Evolutionary conservation across 2,113 vertebrate species (phyloP), one percentile per base, ranked within the genome.

Genomic region (Nicator chloris): DNA sequence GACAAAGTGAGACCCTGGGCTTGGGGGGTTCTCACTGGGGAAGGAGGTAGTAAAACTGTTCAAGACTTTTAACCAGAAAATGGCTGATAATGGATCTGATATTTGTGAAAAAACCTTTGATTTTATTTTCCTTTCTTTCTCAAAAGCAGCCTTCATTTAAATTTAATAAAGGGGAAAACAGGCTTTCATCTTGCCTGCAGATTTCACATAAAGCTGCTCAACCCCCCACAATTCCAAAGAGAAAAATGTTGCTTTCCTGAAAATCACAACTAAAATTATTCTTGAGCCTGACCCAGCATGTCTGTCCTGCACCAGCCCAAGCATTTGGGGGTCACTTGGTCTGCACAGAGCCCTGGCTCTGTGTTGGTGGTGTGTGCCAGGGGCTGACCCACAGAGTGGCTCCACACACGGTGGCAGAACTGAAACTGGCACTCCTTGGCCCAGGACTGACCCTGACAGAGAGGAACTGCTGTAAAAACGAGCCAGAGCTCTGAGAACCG

Each of bases 101-200:
- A 54, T 45, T 39, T 66, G 90, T 53, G 81, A 78, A 65, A 47
- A 57, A 24, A 81, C 56, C 93, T 92, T 81, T 73, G 65, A 83
- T 86, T 91, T 89, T 66, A 63, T 59, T 84, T 85, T 91, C 40
- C 65, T 81, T 81, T 56, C 44, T 50, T 77, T 84, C 84, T 91
- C 54, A 84, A 89, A 94, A 90, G 87, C 45, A 71, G 72, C 70
- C 82, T 92, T 96, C 90, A 94, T 92, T 95, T 89, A 94, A 94
- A 91, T 94, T 91, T 89, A 96, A 96, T 94, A 87, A 86, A 91
- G 70, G 73, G 54, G 33, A 77, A 78, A 81, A 26, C 82, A 49
- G 60, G 17, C 92, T 95, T 95, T 96, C 87, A 89, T 95, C 90
- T 82, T 87, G 49, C 24, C 40, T 73, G 45, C 2, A 3, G 54